Evolutionary conservation across 2,113 vertebrate genomes (phyloP).

Genomic region (Podiceps cristatus): DNA sequence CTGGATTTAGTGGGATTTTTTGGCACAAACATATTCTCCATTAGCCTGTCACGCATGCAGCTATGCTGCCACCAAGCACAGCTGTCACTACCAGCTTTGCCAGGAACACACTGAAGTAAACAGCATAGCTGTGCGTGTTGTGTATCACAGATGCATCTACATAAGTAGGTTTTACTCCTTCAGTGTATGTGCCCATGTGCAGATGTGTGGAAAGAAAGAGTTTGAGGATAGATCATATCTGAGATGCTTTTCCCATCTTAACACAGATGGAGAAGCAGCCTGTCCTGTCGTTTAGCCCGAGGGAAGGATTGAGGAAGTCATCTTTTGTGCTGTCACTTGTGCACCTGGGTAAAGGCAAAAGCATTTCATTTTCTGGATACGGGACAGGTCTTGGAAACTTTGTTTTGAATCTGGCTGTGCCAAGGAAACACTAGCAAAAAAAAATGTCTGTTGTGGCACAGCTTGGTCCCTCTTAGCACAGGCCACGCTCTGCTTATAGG

Average conservation of each 20-base stretch:
- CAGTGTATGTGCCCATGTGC: background rate
- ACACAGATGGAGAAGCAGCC: background rate
- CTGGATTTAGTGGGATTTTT: background rate
- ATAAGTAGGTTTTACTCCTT: background rate
- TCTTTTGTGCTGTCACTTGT: fast-evolving
- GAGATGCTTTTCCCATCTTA: background rate
- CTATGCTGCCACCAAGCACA: background rate
- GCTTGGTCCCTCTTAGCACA: background rate
- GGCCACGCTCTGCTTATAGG: background rate
- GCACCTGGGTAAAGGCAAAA: background rate
- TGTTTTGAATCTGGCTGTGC: background rate
- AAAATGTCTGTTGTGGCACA: background rate
- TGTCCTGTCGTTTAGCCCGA: background rate
- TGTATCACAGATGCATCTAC: background rate
- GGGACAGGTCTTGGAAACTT: background rate
- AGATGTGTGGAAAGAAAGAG: background rate
- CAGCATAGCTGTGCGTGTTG: fast-evolving
- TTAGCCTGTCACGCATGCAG: background rate
- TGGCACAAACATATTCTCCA: background rate
- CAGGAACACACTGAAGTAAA: background rate
- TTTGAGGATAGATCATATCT: background rate
- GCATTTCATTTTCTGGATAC: background rate
- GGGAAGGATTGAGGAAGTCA: background rate
- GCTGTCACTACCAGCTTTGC: background rate
- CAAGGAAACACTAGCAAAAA: background rate